phyloP scores from a whole-genome alignment of 2,888 invertebrate genomes.

The Crematogaster levior region DNA sequence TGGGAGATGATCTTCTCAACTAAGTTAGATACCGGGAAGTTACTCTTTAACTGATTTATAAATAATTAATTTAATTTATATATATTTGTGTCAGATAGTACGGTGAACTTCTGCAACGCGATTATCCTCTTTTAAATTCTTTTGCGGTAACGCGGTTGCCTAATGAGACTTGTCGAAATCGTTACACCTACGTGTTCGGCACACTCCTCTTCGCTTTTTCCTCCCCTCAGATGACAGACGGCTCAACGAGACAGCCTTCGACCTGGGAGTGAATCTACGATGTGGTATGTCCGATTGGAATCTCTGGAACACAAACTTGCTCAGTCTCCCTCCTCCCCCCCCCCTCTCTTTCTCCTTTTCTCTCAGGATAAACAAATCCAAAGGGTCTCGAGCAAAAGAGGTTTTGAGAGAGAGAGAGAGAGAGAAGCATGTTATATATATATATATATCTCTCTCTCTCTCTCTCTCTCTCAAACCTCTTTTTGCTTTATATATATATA shows the following conservation, averaged over 20 bases:
- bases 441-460: no score
- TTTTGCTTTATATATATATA: not conserved
- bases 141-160: not conserved
- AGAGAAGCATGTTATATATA: not conserved
- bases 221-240: slow-evolving; percentile 22
- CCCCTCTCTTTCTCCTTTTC: not conserved
- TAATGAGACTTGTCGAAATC: slow-evolving; percentile 35
- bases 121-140: slow-evolving; percentile 37
- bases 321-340: not conserved
- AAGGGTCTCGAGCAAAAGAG: not conserved
- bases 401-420: not conserved
- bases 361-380: slow-evolving; percentile 16
- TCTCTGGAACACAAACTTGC: slow-evolving; percentile 37
- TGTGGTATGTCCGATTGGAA: slow-evolving; percentile 35
- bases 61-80: slow-evolving; percentile 79
- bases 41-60: slow-evolving; percentile 80
- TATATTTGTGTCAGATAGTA: slow-evolving; percentile 71
- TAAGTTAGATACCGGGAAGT: slow-evolving; percentile 63
- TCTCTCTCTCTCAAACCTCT: no score
- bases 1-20: not conserved
- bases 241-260: slow-evolving; percentile 11
- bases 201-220: slow-evolving; percentile 7
- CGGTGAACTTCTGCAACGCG: slow-evolving; percentile 5
- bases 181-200: slow-evolving; percentile 17
- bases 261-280: slow-evolving; percentile 30